Evolutionary conservation across 2,113 vertebrate genomes (phyloP).

Genomic region (Macquaria ambigua): DNA sequence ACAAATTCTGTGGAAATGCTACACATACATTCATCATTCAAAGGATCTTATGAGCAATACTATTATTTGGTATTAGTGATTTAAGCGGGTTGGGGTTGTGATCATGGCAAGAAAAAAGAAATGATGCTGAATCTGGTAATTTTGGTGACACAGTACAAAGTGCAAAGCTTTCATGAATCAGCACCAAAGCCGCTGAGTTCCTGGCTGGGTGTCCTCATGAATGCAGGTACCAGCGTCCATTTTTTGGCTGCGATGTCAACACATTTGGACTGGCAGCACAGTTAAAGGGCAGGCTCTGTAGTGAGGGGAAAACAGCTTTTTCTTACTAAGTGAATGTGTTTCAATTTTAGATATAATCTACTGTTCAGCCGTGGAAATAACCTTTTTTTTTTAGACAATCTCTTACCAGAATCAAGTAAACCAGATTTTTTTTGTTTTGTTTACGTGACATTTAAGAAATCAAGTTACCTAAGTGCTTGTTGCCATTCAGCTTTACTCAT

Average conservation of each 20-base stretch:
- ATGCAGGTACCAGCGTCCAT: neutral
- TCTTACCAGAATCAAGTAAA: neutral
- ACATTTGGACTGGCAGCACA: neutral
- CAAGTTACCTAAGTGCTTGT: neutral
- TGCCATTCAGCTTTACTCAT: slow-evolving; percentile 1
- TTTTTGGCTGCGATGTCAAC: too few relatives aligned
- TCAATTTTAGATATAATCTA: neutral
- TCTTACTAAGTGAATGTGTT: neutral
- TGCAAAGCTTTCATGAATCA: too few relatives aligned
- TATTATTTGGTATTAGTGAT: neutral
- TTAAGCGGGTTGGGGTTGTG: neutral
- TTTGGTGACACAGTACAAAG: too few relatives aligned
- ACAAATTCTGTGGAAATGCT: neutral
- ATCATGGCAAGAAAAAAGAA: too few relatives aligned
- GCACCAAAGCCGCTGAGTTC: neutral
- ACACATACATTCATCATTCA: neutral
- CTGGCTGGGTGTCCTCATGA: neutral
- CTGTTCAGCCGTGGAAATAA: neutral
- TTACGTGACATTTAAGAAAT: neutral
- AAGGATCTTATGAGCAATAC: too few relatives aligned
- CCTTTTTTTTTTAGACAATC: slow-evolving; percentile 1
- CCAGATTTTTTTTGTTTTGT: neutral
- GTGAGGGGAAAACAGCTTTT: neutral
- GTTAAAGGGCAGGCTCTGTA: neutral
- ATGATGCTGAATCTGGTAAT: too few relatives aligned